phyloP scores from a whole-genome alignment of 37 sponge, comb jelly and placozoan species.

The Mnemiopsis leidyi region DNA sequence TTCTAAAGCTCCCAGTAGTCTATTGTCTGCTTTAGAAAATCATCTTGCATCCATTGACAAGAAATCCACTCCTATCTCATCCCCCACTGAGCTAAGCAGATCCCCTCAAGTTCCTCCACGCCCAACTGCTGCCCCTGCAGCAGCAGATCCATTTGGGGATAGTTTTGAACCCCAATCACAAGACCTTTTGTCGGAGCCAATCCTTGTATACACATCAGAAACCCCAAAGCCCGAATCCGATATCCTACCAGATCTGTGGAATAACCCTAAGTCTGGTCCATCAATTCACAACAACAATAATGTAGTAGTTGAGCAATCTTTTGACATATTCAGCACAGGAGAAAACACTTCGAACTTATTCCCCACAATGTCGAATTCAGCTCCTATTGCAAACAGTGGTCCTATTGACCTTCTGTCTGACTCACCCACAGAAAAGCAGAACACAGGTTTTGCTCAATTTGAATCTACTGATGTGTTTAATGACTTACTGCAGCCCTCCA shows the following conservation, averaged over 20 bases:
- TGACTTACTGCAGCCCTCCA: constrained; percentile 26
- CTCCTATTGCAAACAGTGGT: neutral
- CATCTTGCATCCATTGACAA: constrained; percentile 77
- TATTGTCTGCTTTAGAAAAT: constrained; percentile 79
- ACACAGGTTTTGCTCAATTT: constrained; percentile 45
- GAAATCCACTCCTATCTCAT: constrained; percentile 62
- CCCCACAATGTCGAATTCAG: neutral
- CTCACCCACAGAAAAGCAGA: neutral
- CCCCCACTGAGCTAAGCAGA: neutral
- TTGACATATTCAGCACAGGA: constrained; percentile 29
- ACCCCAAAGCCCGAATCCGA: neutral
- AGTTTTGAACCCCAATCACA: constrained; percentile 33
- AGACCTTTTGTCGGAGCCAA: constrained; percentile 30
- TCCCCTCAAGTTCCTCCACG: neutral
- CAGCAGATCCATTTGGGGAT: constrained; percentile 43
- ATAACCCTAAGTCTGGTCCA: constrained; percentile 15
- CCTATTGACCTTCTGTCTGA: neutral
- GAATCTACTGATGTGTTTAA: neutral
- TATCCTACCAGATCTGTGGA: constrained; percentile 24
- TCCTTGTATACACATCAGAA: constrained; percentile 10
- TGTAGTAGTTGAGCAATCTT: constrained; percentile 49
- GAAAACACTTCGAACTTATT: constrained; percentile 20
- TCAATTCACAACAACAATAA: constrained; percentile 27
- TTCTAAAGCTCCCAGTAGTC: constrained; percentile 75
- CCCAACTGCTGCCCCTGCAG: neutral